A percentile compares a stretch with the other conserved stretches of the same genome.
These are phyloP conservation scores for Apomyelois bistriatella DNA, from an alignment of 2,888 invertebrate species.

Conservation along the genomic window DNA sequence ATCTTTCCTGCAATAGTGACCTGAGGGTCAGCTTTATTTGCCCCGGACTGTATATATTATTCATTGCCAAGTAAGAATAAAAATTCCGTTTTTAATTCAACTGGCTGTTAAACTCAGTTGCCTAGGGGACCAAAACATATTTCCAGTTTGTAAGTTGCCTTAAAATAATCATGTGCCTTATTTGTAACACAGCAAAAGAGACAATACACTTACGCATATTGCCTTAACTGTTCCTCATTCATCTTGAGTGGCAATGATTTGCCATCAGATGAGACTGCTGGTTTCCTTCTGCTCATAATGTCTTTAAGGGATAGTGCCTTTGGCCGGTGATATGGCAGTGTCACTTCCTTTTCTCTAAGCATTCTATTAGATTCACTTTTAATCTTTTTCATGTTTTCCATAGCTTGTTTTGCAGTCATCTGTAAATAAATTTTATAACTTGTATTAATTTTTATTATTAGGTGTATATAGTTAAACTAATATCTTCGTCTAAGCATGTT, in stretches of 20 bases:
- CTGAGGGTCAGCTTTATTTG: too few relatives aligned
- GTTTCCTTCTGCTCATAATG: conserved; percentile 80
- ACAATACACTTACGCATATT: conserved; percentile 81
- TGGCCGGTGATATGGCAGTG: conserved; percentile 92
- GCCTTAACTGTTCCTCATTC: conserved; percentile 82
- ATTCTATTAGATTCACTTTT: conserved; percentile 91
- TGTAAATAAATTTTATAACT: conserved; percentile 42
- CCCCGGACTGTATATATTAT: too few relatives aligned
- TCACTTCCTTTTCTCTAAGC: conserved; percentile 86
- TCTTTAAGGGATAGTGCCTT: conserved; percentile 89
- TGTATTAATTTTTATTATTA: too few relatives aligned
- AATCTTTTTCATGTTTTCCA: conserved; percentile 86
- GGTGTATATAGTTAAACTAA: too few relatives aligned
- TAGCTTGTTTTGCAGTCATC: conserved; percentile 84
- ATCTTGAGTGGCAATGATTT: conserved; percentile 81
- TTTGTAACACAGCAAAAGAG: too few relatives aligned
- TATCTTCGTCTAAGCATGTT: too few relatives aligned
- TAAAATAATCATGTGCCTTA: too few relatives aligned
- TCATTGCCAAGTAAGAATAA: too few relatives aligned
- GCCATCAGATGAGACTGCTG: conserved; percentile 56
- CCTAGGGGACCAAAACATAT: too few relatives aligned
- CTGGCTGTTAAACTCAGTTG: too few relatives aligned
- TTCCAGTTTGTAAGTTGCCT: neutral
- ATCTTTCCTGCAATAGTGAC: too few relatives aligned
- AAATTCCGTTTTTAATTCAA: too few relatives aligned